These are phyloP conservation scores for Atractosteus spatula DNA, from an alignment of 2,113 vertebrate genomes.

Conservation along the genomic window DNA sequence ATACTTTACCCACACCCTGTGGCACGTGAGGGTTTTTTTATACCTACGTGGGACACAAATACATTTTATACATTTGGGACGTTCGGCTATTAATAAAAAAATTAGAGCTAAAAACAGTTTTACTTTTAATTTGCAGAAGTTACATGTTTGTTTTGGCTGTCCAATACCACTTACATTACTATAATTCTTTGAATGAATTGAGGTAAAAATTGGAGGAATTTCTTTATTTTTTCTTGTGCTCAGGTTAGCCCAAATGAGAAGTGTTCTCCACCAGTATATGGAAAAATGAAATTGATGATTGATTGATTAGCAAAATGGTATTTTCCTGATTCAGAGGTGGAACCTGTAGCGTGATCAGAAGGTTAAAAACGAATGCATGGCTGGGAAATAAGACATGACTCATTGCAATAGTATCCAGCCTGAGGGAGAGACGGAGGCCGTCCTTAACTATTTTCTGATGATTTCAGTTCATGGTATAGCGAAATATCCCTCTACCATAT, in stretches of 20 bases:
- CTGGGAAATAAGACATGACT: constrained; percentile 12
- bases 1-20: too few species aligned
- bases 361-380: constrained; percentile 8
- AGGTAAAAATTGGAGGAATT: not conserved
- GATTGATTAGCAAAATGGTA: not conserved
- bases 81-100: too few species aligned
- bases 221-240: not conserved
- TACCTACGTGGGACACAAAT: too few species aligned
- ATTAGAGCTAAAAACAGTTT: too few species aligned
- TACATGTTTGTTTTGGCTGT: too few species aligned
- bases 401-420: constrained; percentile 6
- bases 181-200: too few species aligned
- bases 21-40: too few species aligned
- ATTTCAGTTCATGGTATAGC: not conserved
- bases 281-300: not conserved
- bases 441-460: not conserved
- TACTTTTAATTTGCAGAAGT: too few species aligned
- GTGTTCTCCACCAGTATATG: not conserved
- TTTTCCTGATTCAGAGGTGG: not conserved
- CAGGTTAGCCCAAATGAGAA: not conserved
- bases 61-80: too few species aligned
- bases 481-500: not conserved
- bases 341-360: not conserved
- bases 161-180: too few species aligned
- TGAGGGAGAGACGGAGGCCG: not conserved